Evolutionary conservation across 2,797 vertebrate species (phyloP), one percentile per base, ranked within the genome.

Genomic region (Tenualosa thibaudeaui): DNA sequence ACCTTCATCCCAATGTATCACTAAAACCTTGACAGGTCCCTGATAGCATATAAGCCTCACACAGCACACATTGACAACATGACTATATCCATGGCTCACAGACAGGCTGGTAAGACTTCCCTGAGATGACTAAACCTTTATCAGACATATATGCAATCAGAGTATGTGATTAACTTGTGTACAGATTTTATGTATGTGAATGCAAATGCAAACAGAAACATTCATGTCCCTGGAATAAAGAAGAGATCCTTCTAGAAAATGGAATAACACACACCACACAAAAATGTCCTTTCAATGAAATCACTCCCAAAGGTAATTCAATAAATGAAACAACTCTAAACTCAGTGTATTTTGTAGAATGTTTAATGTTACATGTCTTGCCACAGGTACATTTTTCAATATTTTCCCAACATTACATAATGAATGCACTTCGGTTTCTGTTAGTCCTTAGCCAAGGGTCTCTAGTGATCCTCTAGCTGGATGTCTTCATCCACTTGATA

Each of bases 401-500:
- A 8, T 49, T 4, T 49, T 49, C 46, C 7, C 4, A 5, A 49
- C 4, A 49, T 49, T 31, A 31, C 46, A 49, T 75, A 43, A 75
- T 19, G 1, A 75, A 75, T 19, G 12, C 31, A 12, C 68, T 19
- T 75, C 40, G 31, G 13, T 75, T 40, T 15, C 68, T 31, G 26
- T 71, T 75, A 40, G 13, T 75, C 40, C 13, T 75, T 75, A 43
- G 68, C 31, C 62, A 31, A 31, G 31, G 0, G 31, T 31, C 31
- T 31, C 19, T 22, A 75, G 19, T 75, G 68, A 19, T 31, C 37
- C 37, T 75, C 5, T 37, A 31, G 31, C 31, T 19, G 68, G 13
- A 75, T 43, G 37, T 75, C 15, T 75, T 75, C 68, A 75, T 75
- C 37, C 68, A 40, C 68, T 40, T 75, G 68, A 75, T 43, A 40